Percentiles rank a stretch among this genome's conserved stretches.
Evolutionary conservation across 1,140 invertebrate species (phyloP).

Genomic region (Drosophila athabasca): DNA sequence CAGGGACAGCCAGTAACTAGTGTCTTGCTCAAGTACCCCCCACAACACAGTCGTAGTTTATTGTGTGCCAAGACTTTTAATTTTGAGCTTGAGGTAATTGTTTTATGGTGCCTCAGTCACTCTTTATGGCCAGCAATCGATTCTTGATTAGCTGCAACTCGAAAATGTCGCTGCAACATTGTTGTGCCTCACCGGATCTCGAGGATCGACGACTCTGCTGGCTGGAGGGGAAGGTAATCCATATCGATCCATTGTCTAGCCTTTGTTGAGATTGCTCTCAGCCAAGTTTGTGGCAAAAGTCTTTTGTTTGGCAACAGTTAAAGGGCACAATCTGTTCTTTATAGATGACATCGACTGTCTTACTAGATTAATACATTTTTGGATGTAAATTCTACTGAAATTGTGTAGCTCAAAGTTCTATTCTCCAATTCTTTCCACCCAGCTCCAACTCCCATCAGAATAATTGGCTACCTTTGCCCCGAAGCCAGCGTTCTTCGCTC

Average conservation of each 20-base stretch:
- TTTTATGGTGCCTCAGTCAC: slow-evolving; percentile 43
- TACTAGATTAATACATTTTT: background rate
- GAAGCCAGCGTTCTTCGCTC: slow-evolving; percentile 31
- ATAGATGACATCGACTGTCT: background rate
- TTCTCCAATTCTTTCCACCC: no score
- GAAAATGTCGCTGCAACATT: slow-evolving; percentile 40
- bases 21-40: slow-evolving; percentile 16
- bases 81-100: slow-evolving; percentile 50
- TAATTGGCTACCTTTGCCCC: slow-evolving; percentile 33
- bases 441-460: no score
- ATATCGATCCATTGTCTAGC: slow-evolving; percentile 17
- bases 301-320: slow-evolving; percentile 29
- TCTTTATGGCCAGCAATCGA: slow-evolving; percentile 63
- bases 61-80: slow-evolving; percentile 65
- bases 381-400: background rate
- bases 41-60: slow-evolving; percentile 35
- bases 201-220: slow-evolving; percentile 22
- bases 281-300: slow-evolving; percentile 51
- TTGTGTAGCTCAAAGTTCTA: slow-evolving; percentile 12
- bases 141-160: slow-evolving; percentile 41
- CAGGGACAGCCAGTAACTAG: slow-evolving; percentile 1
- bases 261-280: background rate
- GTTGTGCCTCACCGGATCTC: slow-evolving; percentile 19
- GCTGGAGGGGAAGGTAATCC: slow-evolving; percentile 11
- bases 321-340: background rate